Percentiles rank a stretch among this genome's conserved stretches.
Conservation (phyloP, 2,888 invertebrate genomes). For the Temnothorax ravouxi region DNA sequence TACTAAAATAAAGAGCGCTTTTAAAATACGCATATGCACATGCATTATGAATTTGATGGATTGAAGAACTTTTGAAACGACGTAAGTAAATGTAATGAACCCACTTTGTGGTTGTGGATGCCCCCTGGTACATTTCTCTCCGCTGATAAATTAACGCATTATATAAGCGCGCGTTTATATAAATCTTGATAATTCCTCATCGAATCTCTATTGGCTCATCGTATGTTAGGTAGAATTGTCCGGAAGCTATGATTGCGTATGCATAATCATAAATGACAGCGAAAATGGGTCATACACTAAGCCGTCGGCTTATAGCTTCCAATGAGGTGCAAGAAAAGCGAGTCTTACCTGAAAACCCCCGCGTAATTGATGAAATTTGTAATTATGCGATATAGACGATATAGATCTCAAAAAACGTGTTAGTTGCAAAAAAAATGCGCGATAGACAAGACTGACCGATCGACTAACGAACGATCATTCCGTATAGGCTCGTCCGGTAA, state of each 20-base stretch:
- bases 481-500: neutral
- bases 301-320: conserved; percentile 58
- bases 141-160: conserved; percentile 10
- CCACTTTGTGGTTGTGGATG: conserved; percentile 7
- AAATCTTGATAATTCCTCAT: conserved; percentile 16
- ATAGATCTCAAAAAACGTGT: conserved; percentile 18
- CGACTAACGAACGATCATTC: neutral
- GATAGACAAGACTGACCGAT: conserved; percentile 23
- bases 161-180: conserved; percentile 12
- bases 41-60: conserved; percentile 64
- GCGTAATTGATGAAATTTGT: conserved; percentile 35
- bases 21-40: conserved; percentile 65
- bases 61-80: conserved; percentile 1
- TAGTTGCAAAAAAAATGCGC: conserved; percentile 42
- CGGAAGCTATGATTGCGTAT: conserved; percentile 57
- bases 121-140: conserved; percentile 14
- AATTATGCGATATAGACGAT: conserved; percentile 28
- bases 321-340: conserved; percentile 69
- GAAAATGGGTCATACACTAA: conserved; percentile 66
- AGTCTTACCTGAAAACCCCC: conserved; percentile 72
- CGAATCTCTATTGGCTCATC: neutral
- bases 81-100: conserved; percentile 34
- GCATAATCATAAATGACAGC: conserved; percentile 57
- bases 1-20: conserved; percentile 51
- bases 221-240: conserved; percentile 7